Base-by-base conservation (phyloP, 2,888 invertebrate species). In the Dimorphilus gyrociliatus region DNA sequence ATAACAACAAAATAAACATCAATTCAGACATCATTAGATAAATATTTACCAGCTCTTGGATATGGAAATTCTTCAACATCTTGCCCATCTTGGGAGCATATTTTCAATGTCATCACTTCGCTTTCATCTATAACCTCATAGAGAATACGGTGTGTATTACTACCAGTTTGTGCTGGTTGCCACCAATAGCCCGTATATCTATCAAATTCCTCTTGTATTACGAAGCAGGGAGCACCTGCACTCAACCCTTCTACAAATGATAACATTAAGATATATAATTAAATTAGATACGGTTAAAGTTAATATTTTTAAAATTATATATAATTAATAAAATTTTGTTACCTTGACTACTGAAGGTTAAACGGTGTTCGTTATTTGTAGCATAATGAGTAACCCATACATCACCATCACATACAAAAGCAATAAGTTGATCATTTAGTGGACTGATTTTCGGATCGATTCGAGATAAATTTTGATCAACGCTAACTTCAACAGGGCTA, bases 141-240 rank as follows among this genome's bases (percentile, higher is more conserved):
- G 24, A 72, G 44, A 19, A 72, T 61, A 30, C 60, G 48, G 45
- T 54, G 53, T n/a, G n/a, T n/a, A n/a, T n/a, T n/a, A n/a, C n/a
- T 21, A 4, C 4, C 13, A 18, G 14, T 41, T 70, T 69, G 0
- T n/a, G n/a, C 16, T 15, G 86, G 84, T 51, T 86, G 84, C 94
- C 97, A 97, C 94, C 94, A 97, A 62, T 84, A 90, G 0, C 92
- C 94, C 34, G 81, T 82, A 60, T 86, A 94, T 19, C 90, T 69
- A 41, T 81, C 81, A 64, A 97, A 92, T 65, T 97, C 97, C 60
- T 97, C 97, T 63, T 94, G 94, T 59, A 88, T 86, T 1, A 97
- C 86, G 63, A 92, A 97, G 2, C 88, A 86, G 0, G 97, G 90
- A n/a, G 85, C 78, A 0, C 94, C 94, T 0, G 90, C 85, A 34